Evolutionary conservation across 2,888 invertebrate genomes (phyloP).

Genomic region (Magallana nippona): DNA sequence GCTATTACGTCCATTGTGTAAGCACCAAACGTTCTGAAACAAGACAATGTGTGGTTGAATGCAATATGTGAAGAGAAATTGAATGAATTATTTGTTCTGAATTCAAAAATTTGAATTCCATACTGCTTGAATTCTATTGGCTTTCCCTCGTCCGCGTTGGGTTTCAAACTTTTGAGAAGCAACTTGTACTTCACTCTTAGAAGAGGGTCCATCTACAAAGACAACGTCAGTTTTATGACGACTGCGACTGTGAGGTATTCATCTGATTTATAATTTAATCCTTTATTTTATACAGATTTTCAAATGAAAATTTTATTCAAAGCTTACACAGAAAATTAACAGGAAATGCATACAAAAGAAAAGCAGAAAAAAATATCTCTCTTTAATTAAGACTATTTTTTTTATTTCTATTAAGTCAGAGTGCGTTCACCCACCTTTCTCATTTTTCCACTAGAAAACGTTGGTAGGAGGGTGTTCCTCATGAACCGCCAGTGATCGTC

Average conservation of each 20-base stretch:
- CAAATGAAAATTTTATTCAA: no score
- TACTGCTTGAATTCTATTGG: conserved; percentile 38
- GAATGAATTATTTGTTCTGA: no score
- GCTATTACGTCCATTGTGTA: conserved; percentile 63
- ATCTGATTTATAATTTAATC: no score
- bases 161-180: conserved; percentile 11
- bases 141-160: background rate
- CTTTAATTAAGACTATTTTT: no score
- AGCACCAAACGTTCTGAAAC: conserved; percentile 48
- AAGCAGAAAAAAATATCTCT: no score
- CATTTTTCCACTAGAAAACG: conserved; percentile 57
- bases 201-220: conserved; percentile 41
- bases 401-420: no score
- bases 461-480: conserved; percentile 52
- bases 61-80: no score
- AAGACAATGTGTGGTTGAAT: background rate
- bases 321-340: no score
- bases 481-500: conserved; percentile 62
- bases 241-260: no score
- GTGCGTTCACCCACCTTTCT: conserved; percentile 48
- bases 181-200: conserved; percentile 29
- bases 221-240: background rate
- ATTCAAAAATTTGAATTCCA: background rate
- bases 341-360: no score
- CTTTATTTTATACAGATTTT: no score